A percentile compares a stretch with the other conserved stretches of the same genome.
Conservation (phyloP, 2,113 vertebrate species). For the Caranx ignobilis region DNA sequence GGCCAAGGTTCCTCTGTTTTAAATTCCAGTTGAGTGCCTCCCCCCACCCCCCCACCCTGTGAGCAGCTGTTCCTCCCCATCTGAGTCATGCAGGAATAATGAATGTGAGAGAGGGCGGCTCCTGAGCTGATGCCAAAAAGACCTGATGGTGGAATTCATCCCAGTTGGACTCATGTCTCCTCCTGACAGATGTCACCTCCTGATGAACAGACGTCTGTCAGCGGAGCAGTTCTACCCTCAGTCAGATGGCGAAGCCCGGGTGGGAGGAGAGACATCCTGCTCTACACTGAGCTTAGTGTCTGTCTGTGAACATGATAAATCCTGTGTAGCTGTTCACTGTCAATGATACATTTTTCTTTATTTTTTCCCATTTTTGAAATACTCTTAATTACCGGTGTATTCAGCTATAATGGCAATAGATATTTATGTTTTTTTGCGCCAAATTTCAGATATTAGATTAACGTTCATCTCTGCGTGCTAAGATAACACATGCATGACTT, state of each 20-base stretch:
- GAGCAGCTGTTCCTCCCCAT: slow-evolving; percentile 61
- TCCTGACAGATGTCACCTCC: slow-evolving; percentile 52
- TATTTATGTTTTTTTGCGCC: no score
- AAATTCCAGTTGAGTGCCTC: slow-evolving; percentile 33
- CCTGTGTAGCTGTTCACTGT: background rate
- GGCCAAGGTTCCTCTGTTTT: slow-evolving; percentile 17
- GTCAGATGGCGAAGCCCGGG: background rate
- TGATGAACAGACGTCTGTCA: slow-evolving; percentile 46
- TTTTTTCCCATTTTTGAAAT: background rate
- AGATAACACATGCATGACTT: no score
- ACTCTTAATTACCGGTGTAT: background rate
- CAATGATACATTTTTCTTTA: background rate
- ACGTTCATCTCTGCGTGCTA: no score
- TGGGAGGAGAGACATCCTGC: slow-evolving; percentile 5
- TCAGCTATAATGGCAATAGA: no score
- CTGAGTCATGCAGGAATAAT: slow-evolving; percentile 49
- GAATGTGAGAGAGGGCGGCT: slow-evolving; percentile 9
- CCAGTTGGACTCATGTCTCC: slow-evolving; percentile 20
- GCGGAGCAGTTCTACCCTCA: background rate
- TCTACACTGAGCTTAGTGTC: background rate
- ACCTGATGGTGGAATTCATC: slow-evolving; percentile 35
- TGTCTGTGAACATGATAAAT: background rate
- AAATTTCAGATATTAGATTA: no score
- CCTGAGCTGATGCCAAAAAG: slow-evolving; percentile 11
- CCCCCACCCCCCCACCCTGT: background rate